Base-by-base conservation (phyloP, 2,113 vertebrate species). In the Rhinoptilus africanus region DNA sequence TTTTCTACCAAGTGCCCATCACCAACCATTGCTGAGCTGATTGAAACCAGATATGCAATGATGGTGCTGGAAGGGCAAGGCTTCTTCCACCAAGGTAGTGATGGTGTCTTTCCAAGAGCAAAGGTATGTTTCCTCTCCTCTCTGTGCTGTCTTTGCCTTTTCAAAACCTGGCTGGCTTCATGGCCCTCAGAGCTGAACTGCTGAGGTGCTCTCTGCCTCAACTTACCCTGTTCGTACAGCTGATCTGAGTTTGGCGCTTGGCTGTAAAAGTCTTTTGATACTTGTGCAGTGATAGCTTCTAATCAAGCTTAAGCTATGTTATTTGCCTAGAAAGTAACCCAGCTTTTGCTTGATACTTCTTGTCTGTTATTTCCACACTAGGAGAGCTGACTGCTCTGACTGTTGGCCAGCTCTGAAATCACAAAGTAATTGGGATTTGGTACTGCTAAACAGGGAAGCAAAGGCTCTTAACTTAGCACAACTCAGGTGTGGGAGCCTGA, bases 1-100 rank as follows among this genome's bases (percentile, higher is more conserved):
- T 73, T 37, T 83, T 20, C 81, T 85, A 37, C 28, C 8, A 47
- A 72, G 57, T 35, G 47, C 34, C 47, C 75, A 24, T 81, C 90
- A 26, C 91, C 89, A 79, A 96, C 97, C 26, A 93, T 98, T 73
- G 94, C 96, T 82, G 97, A 98, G 50, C 85, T 97, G 88, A 94
- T 97, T 83, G 86, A 81, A 83, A 89, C 80, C 54, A 93, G 96
- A 75, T 96, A 92, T 41, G 50, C 81, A 57, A 4, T 60, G 50
- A 45, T 53, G 45, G 43, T 87, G n/a, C 51, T 76, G 32, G 74
- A 96, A 88, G 62, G 43, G n/a, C 77, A 95, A 66, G 47, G 27
- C 43, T 82, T 84, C 28, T 27, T 37, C 63, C 92, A 68, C 53
- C 91, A 50, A 80, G 26, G 41, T 37, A 67, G 54, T 30, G 51